Evolutionary conservation across 2,113 vertebrate species (phyloP), one percentile per base, ranked within the genome.

Genomic region (Phaetusa simplex): DNA sequence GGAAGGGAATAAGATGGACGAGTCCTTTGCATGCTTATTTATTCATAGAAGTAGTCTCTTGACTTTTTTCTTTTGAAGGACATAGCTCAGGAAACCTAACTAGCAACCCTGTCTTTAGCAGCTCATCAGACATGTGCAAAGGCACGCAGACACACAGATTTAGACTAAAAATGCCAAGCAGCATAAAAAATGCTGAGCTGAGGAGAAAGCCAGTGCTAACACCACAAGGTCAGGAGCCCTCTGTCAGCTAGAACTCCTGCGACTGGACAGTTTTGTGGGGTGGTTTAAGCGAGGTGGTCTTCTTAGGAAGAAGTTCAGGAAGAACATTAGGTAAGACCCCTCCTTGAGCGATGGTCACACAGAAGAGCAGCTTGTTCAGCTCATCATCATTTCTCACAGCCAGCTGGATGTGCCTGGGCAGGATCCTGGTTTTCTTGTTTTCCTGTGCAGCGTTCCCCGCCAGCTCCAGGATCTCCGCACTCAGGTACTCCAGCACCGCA

Each of bases 381-480:
- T 99, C 98, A 8, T 98, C 98, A 5, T 99, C 98, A 20, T 98
- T 98, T 58, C 96, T 96, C 61, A 98, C 98, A 1, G 98, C 98
- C 94, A 99, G 62, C 88, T 98, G 96, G 84, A 98, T 97, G 90
- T 98, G 98, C 3, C 98, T 96, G 32, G 98, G 98, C 40, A 95
- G 53, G 12, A 98, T 98, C 32, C 98, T 95, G 1, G 5, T 67
- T 90, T 97, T 98, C 82, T 98, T 98, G 88, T 98, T 99, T 52
- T 97, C 97, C 17, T 23, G 81, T 42, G 98, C 94, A 17, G 98
- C 98, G 2, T 98, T 98, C 73, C 98, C 99, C 2, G 98, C 79
- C 79, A 99, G 88, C 71, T 99, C 98, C 78, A 99, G 88, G 42
- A 99, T 91, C 94, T 99, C 98, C 1, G 98, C 98, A 2, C 91